Evolutionary conservation across 2,888 invertebrate species (phyloP).

Genomic region (Amblyjoppa fuscipennis): DNA sequence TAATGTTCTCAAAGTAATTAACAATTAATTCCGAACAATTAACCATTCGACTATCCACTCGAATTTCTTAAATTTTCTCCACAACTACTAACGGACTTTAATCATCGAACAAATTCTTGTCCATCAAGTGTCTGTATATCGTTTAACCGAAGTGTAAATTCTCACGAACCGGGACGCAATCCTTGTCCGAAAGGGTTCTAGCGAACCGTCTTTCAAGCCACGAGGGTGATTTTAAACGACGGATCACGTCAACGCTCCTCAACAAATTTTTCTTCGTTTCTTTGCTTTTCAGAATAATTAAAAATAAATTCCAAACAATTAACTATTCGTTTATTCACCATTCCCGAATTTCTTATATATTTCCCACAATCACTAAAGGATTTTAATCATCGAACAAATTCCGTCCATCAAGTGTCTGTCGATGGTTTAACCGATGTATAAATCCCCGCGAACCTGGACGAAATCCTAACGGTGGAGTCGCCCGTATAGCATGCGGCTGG

Average conservation of each 20-base stretch:
- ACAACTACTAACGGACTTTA: too few relatives aligned
- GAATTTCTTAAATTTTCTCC: background rate
- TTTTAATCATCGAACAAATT: constrained; percentile 3
- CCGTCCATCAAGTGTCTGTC: constrained; percentile 9
- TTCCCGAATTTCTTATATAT: background rate
- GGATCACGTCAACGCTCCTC: constrained; percentile 56
- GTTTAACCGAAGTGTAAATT: too few relatives aligned
- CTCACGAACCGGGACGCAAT: too few relatives aligned
- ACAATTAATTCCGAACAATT: background rate
- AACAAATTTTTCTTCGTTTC: constrained; percentile 22
- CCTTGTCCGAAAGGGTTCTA: too few relatives aligned
- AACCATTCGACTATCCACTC: background rate
- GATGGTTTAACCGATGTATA: constrained; percentile 15
- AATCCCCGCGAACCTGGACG: constrained; percentile 11
- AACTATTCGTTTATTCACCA: background rate
- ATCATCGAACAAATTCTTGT: too few relatives aligned
- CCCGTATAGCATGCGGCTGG: constrained; percentile 47
- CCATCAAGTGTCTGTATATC: too few relatives aligned
- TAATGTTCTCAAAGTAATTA: too few relatives aligned
- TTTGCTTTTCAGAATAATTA: background rate
- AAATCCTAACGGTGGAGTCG: constrained; percentile 39
- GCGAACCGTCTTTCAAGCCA: background rate
- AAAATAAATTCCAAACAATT: background rate
- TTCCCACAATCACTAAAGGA: background rate
- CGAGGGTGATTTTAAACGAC: constrained; percentile 24